Evolutionary conservation across 2,797 vertebrate genomes (phyloP), one percentile per base, ranked within the genome.

Genomic region (Lagocephalus sceleratus): DNA sequence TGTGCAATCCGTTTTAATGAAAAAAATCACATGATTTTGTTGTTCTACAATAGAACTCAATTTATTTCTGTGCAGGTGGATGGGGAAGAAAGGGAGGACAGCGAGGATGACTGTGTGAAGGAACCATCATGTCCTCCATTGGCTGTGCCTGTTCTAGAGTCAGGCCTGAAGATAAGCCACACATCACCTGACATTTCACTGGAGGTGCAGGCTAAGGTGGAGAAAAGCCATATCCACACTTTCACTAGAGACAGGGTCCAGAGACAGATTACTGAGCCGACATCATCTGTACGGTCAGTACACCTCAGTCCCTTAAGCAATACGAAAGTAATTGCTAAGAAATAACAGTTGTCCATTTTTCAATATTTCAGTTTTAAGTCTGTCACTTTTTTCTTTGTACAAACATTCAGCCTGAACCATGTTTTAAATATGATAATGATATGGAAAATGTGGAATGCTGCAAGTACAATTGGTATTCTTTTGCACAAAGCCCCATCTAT

Each of bases 151-250:
- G 69, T 89, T 40, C 94, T 91, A 0, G 95, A 97, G 69, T 92
- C 94, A 25, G 93, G 90, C 79, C 92, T 99, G 85, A 99, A 98
- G 91, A 98, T 98, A 81, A 99, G 97, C 82, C 96, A 98, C 86
- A 99, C 97, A 0, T 98, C 97, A 3, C 97, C 97, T 0, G 96
- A 99, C 66, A 96, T 99, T 62, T 93, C 93, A 0, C 78, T 97
- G 67, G 95, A 97, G 58, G 85, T 88, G 35, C 92, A 98, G 85
- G 25, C 64, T 62, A 93, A 91, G 43, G 63, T 67, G n/a, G 94
- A 92, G 86, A 94, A 92, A 71, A 94, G 93, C 80, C 94, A 93
- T 51, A 41, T 90, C 53, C 80, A 87, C 55, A 94, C 93, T 78
- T 80, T 91, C 19, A 78, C 80, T 22, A 92, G 93, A 22, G 81